phyloP scores from a whole-genome alignment of 2,888 invertebrate species.

The Oscheius onirici region DNA sequence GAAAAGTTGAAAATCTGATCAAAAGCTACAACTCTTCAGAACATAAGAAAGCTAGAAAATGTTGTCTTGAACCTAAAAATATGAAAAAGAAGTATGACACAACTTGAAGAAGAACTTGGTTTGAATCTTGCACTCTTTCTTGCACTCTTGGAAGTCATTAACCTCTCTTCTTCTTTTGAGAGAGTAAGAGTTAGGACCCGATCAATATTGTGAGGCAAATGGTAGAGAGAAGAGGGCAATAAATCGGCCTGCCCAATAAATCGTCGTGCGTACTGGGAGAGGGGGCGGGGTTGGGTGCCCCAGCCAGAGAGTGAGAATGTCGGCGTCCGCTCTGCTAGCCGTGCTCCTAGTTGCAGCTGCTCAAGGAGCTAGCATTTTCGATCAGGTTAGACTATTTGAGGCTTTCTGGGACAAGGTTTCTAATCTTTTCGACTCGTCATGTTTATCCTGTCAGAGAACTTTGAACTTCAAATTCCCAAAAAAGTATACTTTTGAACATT shows the following conservation, averaged over 20 bases:
- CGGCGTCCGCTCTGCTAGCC: constrained; percentile 17
- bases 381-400: constrained; percentile 2
- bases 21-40: too few species aligned
- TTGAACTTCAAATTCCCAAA: not conserved
- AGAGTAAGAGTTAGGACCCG: constrained; percentile 23
- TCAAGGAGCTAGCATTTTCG: constrained; percentile 23
- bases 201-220: constrained; percentile 30
- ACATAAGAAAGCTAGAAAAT: too few species aligned
- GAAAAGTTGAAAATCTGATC: too few species aligned
- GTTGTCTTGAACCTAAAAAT: too few species aligned
- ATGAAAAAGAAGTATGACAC: too few species aligned
- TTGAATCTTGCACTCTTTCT: not conserved
- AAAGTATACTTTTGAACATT: too few species aligned
- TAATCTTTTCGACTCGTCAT: not conserved
- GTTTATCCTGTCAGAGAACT: not conserved
- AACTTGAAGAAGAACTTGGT: too few species aligned
- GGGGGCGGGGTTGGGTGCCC: constrained; percentile 18
- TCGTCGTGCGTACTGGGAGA: constrained; percentile 23
- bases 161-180: constrained; percentile 33
- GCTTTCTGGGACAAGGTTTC: not conserved
- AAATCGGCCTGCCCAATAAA: constrained; percentile 27
- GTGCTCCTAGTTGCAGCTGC: constrained; percentile 12
- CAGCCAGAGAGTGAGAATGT: not conserved
- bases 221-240: constrained; percentile 32
- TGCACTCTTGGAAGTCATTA: not conserved